These are phyloP conservation scores for Eublepharis macularius DNA, from an alignment of 2,113 vertebrate species.

Conservation along the genomic window DNA sequence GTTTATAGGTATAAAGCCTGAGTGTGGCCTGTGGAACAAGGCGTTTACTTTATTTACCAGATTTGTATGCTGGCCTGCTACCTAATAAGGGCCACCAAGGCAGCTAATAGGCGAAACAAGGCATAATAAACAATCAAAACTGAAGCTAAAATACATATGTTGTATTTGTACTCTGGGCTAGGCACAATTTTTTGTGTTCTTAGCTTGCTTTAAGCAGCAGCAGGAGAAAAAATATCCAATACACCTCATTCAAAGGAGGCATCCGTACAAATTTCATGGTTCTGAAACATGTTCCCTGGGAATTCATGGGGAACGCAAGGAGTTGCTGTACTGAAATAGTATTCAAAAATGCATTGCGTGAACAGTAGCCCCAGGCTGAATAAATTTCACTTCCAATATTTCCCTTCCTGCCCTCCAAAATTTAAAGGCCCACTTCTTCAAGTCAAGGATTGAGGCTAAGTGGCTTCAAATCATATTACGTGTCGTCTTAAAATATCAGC, in stretches of 20 bases:
- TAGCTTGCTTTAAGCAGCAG: constrained; percentile 40
- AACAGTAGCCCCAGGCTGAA: constrained; percentile 11
- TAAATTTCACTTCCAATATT: constrained; percentile 39
- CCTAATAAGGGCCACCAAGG: too few species aligned
- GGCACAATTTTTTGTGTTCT: constrained; percentile 39
- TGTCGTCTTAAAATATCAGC: constrained; percentile 24
- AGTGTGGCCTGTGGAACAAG: too few species aligned
- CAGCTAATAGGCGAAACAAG: too few species aligned
- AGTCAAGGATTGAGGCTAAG: constrained; percentile 30
- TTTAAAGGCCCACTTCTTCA: neutral
- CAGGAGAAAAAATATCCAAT: constrained; percentile 58
- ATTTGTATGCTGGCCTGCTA: too few species aligned
- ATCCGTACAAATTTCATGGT: constrained; percentile 3
- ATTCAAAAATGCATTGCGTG: constrained; percentile 21
- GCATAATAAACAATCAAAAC: too few species aligned
- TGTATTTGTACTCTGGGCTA: too few species aligned
- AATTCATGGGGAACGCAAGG: constrained; percentile 37
- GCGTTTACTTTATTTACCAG: too few species aligned
- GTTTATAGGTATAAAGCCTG: too few species aligned
- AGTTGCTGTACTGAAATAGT: constrained; percentile 39
- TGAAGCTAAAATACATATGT: too few species aligned
- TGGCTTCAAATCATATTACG: constrained; percentile 51
- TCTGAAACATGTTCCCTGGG: constrained; percentile 37
- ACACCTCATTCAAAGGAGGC: constrained; percentile 42
- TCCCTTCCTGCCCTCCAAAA: neutral